A percentile compares a stretch with the other conserved stretches of the same genome.
Evolutionary conservation across 2,888 invertebrate genomes (phyloP).

Genomic region (Synanthedon myopaeformis): DNA sequence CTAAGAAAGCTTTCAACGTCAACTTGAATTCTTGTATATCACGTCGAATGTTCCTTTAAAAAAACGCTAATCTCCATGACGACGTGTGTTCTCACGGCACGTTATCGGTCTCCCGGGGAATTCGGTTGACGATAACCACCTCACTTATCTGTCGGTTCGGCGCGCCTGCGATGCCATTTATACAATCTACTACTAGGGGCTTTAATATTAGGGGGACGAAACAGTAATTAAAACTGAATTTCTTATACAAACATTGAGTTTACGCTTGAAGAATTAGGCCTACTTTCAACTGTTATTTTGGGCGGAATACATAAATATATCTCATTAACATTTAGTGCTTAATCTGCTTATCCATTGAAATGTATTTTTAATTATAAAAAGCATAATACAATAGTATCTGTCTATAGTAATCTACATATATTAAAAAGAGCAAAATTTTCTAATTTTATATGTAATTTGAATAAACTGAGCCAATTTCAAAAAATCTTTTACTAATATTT

Average conservation of each 20-base stretch:
- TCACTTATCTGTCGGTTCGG: conserved; percentile 41
- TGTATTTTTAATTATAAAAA: too few species aligned
- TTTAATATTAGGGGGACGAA: too few species aligned
- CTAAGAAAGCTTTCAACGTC: conserved; percentile 24
- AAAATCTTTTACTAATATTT: too few species aligned
- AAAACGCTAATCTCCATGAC: conserved; percentile 30
- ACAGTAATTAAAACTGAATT: neutral
- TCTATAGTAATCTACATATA: too few species aligned
- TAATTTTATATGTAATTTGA: too few species aligned
- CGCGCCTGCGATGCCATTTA: conserved; percentile 26
- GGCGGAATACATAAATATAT: neutral
- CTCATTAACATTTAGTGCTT: neutral
- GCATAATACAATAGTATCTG: too few species aligned
- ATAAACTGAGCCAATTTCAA: too few species aligned
- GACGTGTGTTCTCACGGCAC: conserved; percentile 41
- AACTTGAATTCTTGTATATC: conserved; percentile 23
- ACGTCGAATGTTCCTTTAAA: conserved; percentile 15
- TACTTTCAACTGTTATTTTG: neutral
- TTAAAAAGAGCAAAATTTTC: too few species aligned
- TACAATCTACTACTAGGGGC: conserved; percentile 5
- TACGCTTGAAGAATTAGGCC: neutral
- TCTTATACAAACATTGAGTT: neutral
- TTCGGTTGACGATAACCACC: conserved; percentile 46
- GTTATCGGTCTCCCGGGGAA: conserved; percentile 45
- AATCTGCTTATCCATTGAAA: too few species aligned